Base-by-base conservation (phyloP, 92 coral and sea anemone species). In the Isaurus tuberculatus region DNA sequence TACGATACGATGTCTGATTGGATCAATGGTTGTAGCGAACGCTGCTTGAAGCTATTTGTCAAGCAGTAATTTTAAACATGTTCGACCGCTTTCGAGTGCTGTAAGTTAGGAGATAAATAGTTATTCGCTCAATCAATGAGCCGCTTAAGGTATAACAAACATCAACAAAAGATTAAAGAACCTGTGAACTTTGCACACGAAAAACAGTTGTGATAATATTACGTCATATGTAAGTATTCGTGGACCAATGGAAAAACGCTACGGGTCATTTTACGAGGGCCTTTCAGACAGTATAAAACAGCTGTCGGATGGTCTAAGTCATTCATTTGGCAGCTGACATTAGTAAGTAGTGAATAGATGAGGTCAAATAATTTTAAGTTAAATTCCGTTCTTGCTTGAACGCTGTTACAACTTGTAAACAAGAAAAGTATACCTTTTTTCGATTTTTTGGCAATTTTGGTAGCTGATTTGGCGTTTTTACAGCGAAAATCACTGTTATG, bases 161-260 rank as follows among this genome's bases (percentile, higher is more conserved):
- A 55, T 55, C 27, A 55, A 55, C 63, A 55, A 22, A 55, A 55
- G 63, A n/a, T 17, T 17, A 55, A 55, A 55, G n/a, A 17, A 26
- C 23, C 8, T 55, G 63, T 13, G 44, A 40, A 40, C 44, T 40
- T 40, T 40, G 44, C 44, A 40, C 44, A 40, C n/a, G n/a, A n/a
- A n/a, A n/a, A n/a, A n/a, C 53, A 46, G 53, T 46, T 46, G 53
- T 46, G 23, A 55, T n/a, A 16, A n/a, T 26, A 19, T 55, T 55
- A 55, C 63, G 63, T 55, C 63, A 55, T 55, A n/a, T n/a, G n/a
- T n/a, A 55, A 55, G 63, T 55, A 55, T 55, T 55, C 63, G 63
- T 55, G 63, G 63, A 7, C 63, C 63, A 55, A 55, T 55, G 25
- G n/a, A 19, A 55, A 55, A 19, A 55, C 63, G 63, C 63, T 55